These are phyloP conservation scores for Macrotus californicus DNA, from an alignment of 2,113 vertebrate species.

Conservation along the genomic window DNA sequence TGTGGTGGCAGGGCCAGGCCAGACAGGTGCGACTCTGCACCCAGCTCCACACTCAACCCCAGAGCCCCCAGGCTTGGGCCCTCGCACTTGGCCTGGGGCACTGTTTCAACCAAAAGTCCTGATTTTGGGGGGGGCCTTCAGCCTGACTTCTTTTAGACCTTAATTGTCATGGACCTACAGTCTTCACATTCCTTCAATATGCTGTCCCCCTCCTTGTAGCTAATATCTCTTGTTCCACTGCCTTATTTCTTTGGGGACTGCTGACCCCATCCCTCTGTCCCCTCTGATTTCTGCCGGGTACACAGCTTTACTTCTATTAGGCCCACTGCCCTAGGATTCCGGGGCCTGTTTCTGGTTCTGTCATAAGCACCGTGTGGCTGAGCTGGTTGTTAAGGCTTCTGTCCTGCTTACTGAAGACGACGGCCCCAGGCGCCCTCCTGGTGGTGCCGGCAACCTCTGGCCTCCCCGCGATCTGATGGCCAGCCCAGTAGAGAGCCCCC, in stretches of 20 bases:
- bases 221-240: fast-evolving
- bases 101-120: background rate
- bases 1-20: conserved; percentile 78
- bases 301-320: background rate
- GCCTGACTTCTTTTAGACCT: background rate
- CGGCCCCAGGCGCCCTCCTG: fast-evolving
- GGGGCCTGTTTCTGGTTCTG: no score
- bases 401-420: fast-evolving
- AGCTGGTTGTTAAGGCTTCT: fast-evolving
- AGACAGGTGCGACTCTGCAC: background rate
- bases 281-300: background rate
- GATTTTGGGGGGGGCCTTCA: fast-evolving
- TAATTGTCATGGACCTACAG: background rate
- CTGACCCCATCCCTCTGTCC: background rate
- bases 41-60: fast-evolving
- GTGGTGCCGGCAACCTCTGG: background rate
- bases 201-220: fast-evolving
- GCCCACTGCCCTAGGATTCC: background rate
- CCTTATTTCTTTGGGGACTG: background rate
- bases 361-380: fast-evolving
- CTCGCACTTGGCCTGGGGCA: fast-evolving
- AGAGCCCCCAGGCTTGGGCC: background rate
- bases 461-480: fast-evolving
- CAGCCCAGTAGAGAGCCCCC: background rate
- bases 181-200: fast-evolving